A percentile compares a stretch with the other conserved stretches of the same genome.
phyloP scores from a whole-genome alignment of 2,113 vertebrate genomes.

The Aptenodytes forsteri region DNA sequence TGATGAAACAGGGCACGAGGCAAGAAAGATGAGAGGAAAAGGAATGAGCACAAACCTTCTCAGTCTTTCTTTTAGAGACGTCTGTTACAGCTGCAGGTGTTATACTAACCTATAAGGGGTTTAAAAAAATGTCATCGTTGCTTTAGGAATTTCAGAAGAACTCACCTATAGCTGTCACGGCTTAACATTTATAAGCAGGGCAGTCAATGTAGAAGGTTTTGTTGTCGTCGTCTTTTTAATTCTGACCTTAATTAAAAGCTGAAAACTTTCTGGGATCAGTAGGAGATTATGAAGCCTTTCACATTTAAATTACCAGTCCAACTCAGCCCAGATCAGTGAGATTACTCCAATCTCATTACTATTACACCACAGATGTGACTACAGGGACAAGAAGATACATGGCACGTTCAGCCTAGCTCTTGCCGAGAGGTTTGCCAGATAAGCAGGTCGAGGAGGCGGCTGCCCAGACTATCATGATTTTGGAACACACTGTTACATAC shows the following conservation, averaged over 20 bases:
- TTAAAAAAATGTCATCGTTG: background rate
- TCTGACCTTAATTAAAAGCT: slow-evolving; percentile 46
- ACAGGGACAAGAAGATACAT: background rate
- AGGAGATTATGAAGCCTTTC: slow-evolving; percentile 46
- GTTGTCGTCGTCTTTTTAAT: background rate
- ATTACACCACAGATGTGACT: background rate
- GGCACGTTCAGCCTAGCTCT: background rate
- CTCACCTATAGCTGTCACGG: background rate
- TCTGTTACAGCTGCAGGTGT: background rate
- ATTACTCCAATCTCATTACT: slow-evolving; percentile 30
- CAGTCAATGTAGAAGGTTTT: slow-evolving; percentile 4
- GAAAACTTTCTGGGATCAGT: slow-evolving; percentile 40
- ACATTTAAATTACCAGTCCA: slow-evolving; percentile 34
- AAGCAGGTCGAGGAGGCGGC: background rate
- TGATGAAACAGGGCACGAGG: background rate
- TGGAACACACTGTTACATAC: background rate
- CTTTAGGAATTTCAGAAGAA: background rate
- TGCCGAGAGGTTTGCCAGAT: background rate
- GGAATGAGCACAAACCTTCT: background rate
- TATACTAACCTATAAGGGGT: background rate
- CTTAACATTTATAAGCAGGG: slow-evolving; percentile 32
- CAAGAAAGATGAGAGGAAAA: background rate
- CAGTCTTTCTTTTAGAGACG: background rate
- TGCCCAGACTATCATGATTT: background rate
- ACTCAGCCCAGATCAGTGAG: background rate